Evolutionary conservation across 2,113 vertebrate genomes (phyloP).

Genomic region (Zosterops borbonicus): DNA sequence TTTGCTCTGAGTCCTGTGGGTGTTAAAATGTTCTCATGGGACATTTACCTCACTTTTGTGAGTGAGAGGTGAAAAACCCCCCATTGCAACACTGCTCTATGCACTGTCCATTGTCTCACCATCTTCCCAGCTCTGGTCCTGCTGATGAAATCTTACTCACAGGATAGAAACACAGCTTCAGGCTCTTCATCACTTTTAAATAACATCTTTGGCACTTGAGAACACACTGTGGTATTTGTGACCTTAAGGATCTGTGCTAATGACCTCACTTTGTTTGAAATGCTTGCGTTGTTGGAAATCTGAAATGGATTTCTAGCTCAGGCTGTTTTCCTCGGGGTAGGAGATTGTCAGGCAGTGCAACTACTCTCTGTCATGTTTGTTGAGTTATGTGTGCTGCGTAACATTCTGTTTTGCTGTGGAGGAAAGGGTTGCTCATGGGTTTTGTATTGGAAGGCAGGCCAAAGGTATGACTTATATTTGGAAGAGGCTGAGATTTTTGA

Average conservation of each 20-base stretch:
- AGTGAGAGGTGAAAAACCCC: not conserved
- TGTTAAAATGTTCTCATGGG: not conserved
- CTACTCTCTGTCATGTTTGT: not conserved
- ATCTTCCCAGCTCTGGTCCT: not conserved
- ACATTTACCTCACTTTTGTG: not conserved
- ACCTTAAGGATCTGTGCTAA: not conserved
- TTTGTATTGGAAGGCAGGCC: slow-evolving; percentile 27
- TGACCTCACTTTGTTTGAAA: not conserved
- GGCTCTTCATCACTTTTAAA: not conserved
- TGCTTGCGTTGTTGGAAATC: not conserved
- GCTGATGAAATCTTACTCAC: not conserved
- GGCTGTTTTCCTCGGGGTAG: not conserved
- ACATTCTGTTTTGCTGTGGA: not conserved
- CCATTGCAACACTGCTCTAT: accelerated
- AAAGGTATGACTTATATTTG: slow-evolving; percentile 31
- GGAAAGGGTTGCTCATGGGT: not conserved
- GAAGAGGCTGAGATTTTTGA: slow-evolving; percentile 31
- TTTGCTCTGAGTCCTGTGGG: not conserved
- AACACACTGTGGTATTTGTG: not conserved
- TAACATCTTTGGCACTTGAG: not conserved
- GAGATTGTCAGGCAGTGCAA: not conserved
- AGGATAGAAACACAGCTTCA: not conserved
- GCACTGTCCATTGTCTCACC: not conserved
- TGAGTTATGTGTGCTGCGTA: not conserved
- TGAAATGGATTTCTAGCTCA: not conserved